Percentiles rank a stretch among this genome's conserved stretches.
Evolutionary conservation across 2,797 vertebrate genomes (phyloP).

Genomic region (Periophthalmus magnuspinnatus): DNA sequence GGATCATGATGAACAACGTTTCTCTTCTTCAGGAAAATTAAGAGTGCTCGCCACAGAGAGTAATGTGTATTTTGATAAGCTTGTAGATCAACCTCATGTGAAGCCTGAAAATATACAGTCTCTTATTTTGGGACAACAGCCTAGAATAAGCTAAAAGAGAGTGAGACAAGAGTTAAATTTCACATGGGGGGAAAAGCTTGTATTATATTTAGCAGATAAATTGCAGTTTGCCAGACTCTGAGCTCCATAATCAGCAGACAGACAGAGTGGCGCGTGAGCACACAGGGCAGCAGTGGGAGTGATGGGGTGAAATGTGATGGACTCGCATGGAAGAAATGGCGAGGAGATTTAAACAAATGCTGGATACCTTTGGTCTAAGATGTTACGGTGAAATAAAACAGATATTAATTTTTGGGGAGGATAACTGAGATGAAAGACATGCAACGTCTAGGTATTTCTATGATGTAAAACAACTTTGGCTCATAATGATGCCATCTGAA

Average conservation of each 20-base stretch:
- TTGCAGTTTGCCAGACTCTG: slow-evolving; percentile 47
- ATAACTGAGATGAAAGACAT: slow-evolving; percentile 25
- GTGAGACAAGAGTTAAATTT: slow-evolving; percentile 18
- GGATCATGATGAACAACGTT: slow-evolving; percentile 6
- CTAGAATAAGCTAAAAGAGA: slow-evolving; percentile 11
- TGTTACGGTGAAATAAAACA: slow-evolving; percentile 55
- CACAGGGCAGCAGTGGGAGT: slow-evolving; percentile 50
- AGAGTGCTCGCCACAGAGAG: slow-evolving; percentile 6
- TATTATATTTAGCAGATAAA: slow-evolving; percentile 62
- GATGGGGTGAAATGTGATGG: slow-evolving; percentile 69
- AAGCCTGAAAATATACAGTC: slow-evolving; percentile 11
- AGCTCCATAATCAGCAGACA: slow-evolving; percentile 61
- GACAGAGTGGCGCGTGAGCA: slow-evolving; percentile 61
- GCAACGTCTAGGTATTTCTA: slow-evolving; percentile 7
- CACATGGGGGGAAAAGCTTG: slow-evolving; percentile 36
- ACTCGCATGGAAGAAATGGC: slow-evolving; percentile 51
- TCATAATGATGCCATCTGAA: neutral
- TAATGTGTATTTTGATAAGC: slow-evolving; percentile 19
- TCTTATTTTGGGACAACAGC: slow-evolving; percentile 17
- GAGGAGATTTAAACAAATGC: slow-evolving; percentile 47
- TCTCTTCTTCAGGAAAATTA: slow-evolving; percentile 14
- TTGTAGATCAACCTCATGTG: slow-evolving; percentile 12
- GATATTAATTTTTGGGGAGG: slow-evolving; percentile 45
- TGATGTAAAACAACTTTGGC: neutral
- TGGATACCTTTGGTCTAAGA: slow-evolving; percentile 51